Percentiles rank a stretch among this genome's conserved stretches.
Evolutionary conservation across 2,797 vertebrate genomes (phyloP).

Genomic region (Cryptoblepharus egeriae): DNA sequence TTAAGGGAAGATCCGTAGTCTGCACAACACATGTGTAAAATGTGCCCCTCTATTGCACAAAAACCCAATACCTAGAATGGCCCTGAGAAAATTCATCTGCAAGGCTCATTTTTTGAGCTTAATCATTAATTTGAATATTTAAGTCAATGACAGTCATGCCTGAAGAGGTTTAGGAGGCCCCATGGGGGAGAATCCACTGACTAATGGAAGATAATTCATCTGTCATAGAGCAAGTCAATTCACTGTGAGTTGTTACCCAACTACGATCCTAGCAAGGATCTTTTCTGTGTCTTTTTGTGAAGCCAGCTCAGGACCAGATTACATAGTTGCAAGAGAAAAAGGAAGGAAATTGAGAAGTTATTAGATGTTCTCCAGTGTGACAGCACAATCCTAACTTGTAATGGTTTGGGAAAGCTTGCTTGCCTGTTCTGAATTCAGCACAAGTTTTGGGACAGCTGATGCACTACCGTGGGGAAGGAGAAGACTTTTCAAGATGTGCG

Average conservation of each 20-base stretch:
- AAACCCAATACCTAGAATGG: neutral
- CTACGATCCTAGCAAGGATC: constrained; percentile 28
- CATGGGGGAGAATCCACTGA: neutral
- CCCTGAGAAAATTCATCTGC: neutral
- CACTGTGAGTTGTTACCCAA: constrained; percentile 15
- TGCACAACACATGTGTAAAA: neutral
- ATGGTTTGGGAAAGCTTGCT: too few species aligned
- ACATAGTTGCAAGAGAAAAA: constrained; percentile 41
- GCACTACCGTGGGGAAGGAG: too few species aligned
- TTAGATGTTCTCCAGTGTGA: constrained; percentile 1
- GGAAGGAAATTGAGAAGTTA: constrained; percentile 36
- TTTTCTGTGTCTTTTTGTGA: constrained; percentile 11
- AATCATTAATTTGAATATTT: constrained; percentile 14
- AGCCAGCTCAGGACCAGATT: constrained; percentile 36
- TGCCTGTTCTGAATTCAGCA: too few species aligned
- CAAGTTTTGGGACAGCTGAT: too few species aligned
- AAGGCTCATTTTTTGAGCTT: neutral
- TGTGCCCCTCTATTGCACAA: neutral
- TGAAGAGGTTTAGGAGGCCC: neutral
- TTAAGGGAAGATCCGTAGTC: neutral
- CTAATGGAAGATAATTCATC: neutral
- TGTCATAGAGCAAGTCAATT: neutral
- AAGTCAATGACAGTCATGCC: neutral
- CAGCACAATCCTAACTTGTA: too few species aligned
- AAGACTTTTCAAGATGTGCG: too few species aligned